Percentiles rank a stretch among this genome's conserved stretches.
Evolutionary conservation across 2,797 vertebrate genomes (phyloP).

Genomic region (Parotocinclus haroldoi): DNA sequence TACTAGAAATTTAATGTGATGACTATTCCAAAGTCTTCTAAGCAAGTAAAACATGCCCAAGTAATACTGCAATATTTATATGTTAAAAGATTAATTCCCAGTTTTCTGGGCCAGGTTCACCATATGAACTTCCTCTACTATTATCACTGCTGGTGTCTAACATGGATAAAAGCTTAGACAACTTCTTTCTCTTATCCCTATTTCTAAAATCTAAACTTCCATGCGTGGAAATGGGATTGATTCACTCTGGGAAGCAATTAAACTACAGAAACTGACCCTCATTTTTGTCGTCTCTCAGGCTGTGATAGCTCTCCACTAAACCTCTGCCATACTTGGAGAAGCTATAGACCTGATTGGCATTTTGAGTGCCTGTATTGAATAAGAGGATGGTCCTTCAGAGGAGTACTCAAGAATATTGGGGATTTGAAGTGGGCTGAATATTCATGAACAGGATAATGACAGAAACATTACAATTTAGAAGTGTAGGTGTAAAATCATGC

Average conservation of each 20-base stretch:
- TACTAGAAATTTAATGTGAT: no score
- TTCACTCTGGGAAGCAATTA: background rate
- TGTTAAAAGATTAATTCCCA: background rate
- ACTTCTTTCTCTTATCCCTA: background rate
- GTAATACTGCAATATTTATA: no score
- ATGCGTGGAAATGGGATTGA: background rate
- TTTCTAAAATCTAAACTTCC: background rate
- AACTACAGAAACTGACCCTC: constrained; percentile 39
- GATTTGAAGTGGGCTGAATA: constrained; percentile 71
- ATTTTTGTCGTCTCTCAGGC: constrained; percentile 41
- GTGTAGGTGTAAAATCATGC: background rate
- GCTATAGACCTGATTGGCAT: constrained; percentile 66
- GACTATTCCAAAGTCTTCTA: no score
- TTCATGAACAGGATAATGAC: constrained; percentile 73
- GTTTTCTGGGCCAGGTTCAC: no score
- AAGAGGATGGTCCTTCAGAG: constrained; percentile 66
- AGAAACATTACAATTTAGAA: constrained; percentile 61
- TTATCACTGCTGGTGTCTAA: no score
- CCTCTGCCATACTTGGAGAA: constrained; percentile 22
- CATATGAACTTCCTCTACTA: no score
- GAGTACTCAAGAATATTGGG: constrained; percentile 59
- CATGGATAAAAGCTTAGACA: no score
- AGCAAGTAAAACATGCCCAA: no score
- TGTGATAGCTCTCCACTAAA: constrained; percentile 14
- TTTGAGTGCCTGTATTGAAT: constrained; percentile 57